phyloP scores from a whole-genome alignment of 2,888 invertebrate species.

The Bugula neritina region DNA sequence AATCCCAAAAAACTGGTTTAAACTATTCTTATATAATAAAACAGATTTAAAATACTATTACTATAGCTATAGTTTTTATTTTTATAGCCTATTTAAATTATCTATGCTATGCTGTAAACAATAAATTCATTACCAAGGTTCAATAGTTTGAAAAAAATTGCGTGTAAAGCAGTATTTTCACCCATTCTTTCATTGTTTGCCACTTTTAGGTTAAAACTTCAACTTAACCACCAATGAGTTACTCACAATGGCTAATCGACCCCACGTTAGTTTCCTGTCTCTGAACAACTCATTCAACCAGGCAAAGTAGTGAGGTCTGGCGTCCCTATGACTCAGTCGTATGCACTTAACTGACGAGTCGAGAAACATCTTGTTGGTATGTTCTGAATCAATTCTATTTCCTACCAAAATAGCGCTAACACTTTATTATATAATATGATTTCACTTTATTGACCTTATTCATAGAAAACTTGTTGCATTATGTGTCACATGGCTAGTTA shows the following conservation, averaged over 20 bases:
- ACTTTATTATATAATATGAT: too few relatives aligned
- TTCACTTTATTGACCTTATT: too few relatives aligned
- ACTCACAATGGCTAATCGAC: constrained; percentile 6
- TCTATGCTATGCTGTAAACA: too few relatives aligned
- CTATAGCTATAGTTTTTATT: neutral
- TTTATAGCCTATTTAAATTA: too few relatives aligned
- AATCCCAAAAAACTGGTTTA: neutral
- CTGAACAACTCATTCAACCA: constrained; percentile 15
- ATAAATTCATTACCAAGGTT: too few relatives aligned
- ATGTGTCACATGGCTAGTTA: too few relatives aligned
- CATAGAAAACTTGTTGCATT: too few relatives aligned
- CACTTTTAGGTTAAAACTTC: too few relatives aligned
- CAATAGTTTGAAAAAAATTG: too few relatives aligned
- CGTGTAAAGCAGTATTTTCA: too few relatives aligned
- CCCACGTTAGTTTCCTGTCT: constrained; percentile 19
- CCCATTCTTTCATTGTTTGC: too few relatives aligned
- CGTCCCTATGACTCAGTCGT: neutral
- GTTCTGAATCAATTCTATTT: neutral
- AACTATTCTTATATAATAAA: neutral
- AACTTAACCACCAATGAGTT: too few relatives aligned
- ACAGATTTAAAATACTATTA: neutral
- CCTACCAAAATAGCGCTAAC: neutral
- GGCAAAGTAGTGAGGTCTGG: neutral
- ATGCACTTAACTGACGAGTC: neutral
- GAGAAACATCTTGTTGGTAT: constrained; percentile 22